Evolutionary conservation across 2,797 vertebrate genomes (phyloP).

Genomic region (Enteromius argenteus): DNA sequence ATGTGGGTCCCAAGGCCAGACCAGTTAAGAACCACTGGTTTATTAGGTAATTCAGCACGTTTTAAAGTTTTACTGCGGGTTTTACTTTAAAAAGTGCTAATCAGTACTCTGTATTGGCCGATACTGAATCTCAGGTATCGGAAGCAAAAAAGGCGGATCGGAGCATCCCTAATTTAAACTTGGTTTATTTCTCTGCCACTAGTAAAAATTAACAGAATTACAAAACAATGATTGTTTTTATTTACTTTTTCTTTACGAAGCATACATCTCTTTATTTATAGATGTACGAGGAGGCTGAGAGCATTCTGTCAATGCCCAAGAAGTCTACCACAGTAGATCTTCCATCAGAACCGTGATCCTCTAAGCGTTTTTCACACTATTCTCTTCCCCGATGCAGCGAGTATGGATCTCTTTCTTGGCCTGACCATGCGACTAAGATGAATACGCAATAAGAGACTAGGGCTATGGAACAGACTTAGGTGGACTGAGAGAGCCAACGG

Average conservation of each 20-base stretch:
- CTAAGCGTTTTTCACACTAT: conserved; percentile 46
- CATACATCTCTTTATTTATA: conserved; percentile 61
- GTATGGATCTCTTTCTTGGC: conserved; percentile 40
- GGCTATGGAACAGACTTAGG: conserved; percentile 20
- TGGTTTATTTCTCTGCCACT: not conserved
- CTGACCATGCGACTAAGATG: conserved; percentile 21
- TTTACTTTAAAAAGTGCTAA: too few species aligned
- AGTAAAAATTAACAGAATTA: not conserved
- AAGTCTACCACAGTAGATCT: conserved; percentile 81
- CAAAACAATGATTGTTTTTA: not conserved
- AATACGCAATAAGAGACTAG: conserved; percentile 48
- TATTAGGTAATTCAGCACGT: too few species aligned
- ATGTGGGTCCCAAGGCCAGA: too few species aligned
- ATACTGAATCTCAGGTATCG: too few species aligned
- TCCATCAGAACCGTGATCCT: conserved; percentile 86
- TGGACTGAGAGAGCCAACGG: conserved; percentile 19
- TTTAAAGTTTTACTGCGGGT: too few species aligned
- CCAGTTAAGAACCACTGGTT: too few species aligned
- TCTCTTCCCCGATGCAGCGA: conserved; percentile 34
- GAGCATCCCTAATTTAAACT: too few species aligned
- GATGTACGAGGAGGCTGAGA: conserved; percentile 98
- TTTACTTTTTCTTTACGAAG: not conserved
- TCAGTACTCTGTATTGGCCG: too few species aligned
- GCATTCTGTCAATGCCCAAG: conserved; percentile 85
- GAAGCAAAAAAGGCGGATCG: too few species aligned